A percentile compares a stretch with the other conserved stretches of the same genome.
Evolutionary conservation across 2,113 vertebrate species (phyloP).

Genomic region (Pachycephala philippinensis): DNA sequence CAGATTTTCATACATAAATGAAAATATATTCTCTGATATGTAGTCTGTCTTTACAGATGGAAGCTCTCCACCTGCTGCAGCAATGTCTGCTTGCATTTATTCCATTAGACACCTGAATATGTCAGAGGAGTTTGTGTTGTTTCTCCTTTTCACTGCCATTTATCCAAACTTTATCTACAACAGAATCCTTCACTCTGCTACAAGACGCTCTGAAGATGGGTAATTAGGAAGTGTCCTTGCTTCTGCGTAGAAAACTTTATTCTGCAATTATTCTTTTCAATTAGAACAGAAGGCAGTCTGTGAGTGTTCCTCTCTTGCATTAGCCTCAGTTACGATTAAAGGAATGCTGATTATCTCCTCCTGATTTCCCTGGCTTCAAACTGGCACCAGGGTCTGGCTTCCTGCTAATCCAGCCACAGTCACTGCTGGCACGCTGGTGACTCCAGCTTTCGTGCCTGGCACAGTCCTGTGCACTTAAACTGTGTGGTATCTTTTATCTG

Average conservation of each 20-base stretch:
- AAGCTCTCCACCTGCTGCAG: background rate
- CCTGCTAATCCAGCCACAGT: background rate
- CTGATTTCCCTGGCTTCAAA: background rate
- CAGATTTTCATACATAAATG: background rate
- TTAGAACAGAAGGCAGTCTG: background rate
- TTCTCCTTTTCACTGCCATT: background rate
- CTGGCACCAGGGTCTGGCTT: background rate
- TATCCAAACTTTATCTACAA: background rate
- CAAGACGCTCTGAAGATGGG: background rate
- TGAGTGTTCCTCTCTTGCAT: background rate
- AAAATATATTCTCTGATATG: background rate
- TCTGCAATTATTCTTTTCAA: background rate
- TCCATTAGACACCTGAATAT: background rate
- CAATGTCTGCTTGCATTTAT: background rate
- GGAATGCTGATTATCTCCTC: background rate
- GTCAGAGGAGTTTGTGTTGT: background rate
- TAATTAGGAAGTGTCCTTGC: background rate
- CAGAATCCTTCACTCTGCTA: background rate
- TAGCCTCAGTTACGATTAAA: background rate
- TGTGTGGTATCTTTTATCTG: accelerated
- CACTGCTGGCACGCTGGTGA: background rate
- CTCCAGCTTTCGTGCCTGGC: background rate
- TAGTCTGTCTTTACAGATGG: background rate
- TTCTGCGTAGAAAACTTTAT: background rate
- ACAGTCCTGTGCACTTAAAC: background rate